A percentile compares a stretch with the other conserved stretches of the same genome.
phyloP scores from a whole-genome alignment of 2,888 invertebrate species.

The Adelognathus sp. region DNA sequence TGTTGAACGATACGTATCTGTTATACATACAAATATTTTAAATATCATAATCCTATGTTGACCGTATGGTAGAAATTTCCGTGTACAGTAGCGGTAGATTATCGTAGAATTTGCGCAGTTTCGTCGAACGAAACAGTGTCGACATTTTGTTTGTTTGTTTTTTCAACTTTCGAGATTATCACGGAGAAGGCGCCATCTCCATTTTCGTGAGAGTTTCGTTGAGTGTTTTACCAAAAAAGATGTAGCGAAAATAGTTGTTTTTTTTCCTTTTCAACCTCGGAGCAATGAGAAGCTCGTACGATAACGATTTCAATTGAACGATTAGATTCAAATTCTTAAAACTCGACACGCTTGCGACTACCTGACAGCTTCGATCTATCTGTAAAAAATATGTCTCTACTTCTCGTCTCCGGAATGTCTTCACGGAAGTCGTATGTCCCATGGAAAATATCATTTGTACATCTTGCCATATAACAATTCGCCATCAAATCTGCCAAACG shows the following conservation, averaged over 20 bases:
- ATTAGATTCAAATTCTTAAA: neutral
- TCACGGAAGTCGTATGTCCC: conserved; percentile 60
- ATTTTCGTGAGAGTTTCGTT: neutral
- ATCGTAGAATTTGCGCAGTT: conserved; percentile 45
- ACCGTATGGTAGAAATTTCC: conserved; percentile 49
- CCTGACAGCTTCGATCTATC: neutral
- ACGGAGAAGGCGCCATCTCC: neutral
- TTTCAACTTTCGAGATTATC: neutral
- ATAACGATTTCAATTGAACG: neutral
- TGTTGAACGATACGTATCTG: conserved; percentile 9
- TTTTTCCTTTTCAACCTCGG: neutral
- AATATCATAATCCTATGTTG: conserved; percentile 26
- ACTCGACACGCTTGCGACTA: neutral
- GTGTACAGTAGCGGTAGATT: conserved; percentile 55
- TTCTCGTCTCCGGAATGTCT: neutral
- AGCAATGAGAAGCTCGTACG: neutral
- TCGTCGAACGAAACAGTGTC: conserved; percentile 21
- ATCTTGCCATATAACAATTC: too few species aligned
- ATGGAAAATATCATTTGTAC: conserved; percentile 44
- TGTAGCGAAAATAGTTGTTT: neutral
- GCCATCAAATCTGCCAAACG: neutral
- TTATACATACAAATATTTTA: neutral
- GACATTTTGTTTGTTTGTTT: neutral
- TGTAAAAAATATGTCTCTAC: neutral
- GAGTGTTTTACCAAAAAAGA: neutral